Conservation (phyloP, 1,140 invertebrate genomes). For the Drosophila nebulosa region DNA sequence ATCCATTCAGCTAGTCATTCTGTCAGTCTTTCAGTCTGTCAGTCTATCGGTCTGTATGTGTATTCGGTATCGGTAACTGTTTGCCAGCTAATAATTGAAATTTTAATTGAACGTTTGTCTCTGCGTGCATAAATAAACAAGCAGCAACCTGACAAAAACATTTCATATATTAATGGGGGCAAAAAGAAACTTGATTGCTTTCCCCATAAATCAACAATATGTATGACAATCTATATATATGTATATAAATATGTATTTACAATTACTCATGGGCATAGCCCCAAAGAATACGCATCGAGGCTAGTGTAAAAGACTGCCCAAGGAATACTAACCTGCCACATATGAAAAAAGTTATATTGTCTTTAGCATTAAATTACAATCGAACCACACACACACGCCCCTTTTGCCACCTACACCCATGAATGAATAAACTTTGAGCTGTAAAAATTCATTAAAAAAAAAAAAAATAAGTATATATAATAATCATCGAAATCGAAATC, state of each 20-base stretch:
- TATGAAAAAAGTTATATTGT: no score
- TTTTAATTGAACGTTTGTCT: constrained; percentile 55
- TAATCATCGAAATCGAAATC: constrained; percentile 41
- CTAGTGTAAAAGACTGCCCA: no score
- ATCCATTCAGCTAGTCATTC: neutral
- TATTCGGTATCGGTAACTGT: constrained; percentile 4
- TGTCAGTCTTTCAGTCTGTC: neutral
- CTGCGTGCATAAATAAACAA: constrained; percentile 37
- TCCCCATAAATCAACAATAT: neutral
- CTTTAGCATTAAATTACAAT: neutral
- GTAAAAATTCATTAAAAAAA: neutral
- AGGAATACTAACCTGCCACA: no score
- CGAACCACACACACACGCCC: neutral
- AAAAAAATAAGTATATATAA: neutral
- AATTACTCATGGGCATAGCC: neutral
- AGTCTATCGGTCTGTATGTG: neutral
- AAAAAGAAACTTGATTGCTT: neutral
- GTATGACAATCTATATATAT: neutral
- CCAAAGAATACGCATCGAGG: neutral
- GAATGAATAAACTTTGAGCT: neutral
- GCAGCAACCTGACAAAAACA: neutral
- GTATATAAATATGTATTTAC: neutral
- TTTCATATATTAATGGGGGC: neutral
- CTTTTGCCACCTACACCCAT: neutral
- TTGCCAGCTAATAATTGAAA: constrained; percentile 51